Percentiles rank a stretch among this genome's conserved stretches.
Conservation (phyloP, 2,888 invertebrate genomes). For the Syrphus vitripennis region DNA sequence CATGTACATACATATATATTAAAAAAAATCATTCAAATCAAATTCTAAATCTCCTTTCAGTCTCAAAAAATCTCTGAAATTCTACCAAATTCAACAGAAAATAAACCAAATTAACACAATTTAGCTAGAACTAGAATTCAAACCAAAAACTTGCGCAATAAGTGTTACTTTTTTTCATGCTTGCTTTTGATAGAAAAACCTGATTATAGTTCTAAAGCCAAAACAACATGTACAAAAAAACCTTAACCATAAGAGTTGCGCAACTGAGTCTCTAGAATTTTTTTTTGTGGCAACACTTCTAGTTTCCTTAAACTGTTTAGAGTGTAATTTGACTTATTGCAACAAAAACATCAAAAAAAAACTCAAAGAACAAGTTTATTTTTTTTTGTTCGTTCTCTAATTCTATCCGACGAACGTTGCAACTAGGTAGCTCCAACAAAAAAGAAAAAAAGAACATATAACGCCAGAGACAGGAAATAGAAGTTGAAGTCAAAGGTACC, state of each 20-base stretch:
- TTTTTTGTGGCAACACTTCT: slow-evolving; percentile 31
- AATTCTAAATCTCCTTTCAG: no score
- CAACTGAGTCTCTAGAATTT: slow-evolving; percentile 30
- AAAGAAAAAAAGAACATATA: not conserved
- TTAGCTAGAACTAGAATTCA: not conserved
- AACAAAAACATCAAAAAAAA: slow-evolving; percentile 11
- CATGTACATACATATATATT: no score
- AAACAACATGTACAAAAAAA: slow-evolving; percentile 9
- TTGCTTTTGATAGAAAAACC: not conserved
- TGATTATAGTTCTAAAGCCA: slow-evolving; percentile 38
- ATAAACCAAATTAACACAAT: not conserved
- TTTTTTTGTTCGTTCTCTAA: not conserved
- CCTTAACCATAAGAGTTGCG: slow-evolving; percentile 34
- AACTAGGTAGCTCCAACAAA: not conserved
- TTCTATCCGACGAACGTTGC: slow-evolving; percentile 38
- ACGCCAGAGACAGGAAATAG: slow-evolving; percentile 59
- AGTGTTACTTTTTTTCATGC: slow-evolving; percentile 4
- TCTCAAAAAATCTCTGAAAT: no score
- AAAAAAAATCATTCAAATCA: no score
- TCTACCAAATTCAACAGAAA: not conserved
- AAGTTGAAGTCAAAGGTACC: slow-evolving; percentile 44
- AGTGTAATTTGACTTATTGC: slow-evolving; percentile 28
- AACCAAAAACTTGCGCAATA: slow-evolving; percentile 1
- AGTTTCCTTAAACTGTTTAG: slow-evolving; percentile 58
- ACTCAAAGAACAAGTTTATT: slow-evolving; percentile 45